phyloP scores from a whole-genome alignment of 2,113 vertebrate genomes.

The Odontesthes bonariensis region DNA sequence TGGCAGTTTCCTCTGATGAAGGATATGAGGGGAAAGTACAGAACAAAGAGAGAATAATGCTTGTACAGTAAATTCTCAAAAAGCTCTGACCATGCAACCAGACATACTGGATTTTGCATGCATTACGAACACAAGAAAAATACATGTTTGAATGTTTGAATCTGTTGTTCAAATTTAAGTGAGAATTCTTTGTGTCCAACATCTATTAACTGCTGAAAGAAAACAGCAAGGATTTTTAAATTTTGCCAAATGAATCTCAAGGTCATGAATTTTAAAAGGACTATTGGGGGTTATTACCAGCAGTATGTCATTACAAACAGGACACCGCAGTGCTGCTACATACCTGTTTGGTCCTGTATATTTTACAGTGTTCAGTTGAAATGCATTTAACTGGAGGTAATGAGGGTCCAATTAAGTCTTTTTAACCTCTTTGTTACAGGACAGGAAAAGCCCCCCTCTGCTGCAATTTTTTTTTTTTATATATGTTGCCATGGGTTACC shows the following conservation, averaged over 20 bases:
- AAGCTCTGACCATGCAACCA: slow-evolving; percentile 13
- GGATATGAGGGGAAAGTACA: slow-evolving; percentile 42
- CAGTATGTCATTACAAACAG: too few relatives aligned
- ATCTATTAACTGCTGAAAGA: slow-evolving; percentile 36
- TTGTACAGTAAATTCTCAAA: slow-evolving; percentile 25
- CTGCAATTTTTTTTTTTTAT: slow-evolving; percentile 16
- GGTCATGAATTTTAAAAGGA: slow-evolving; percentile 65
- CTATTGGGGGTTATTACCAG: slow-evolving; percentile 68
- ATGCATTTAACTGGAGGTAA: slow-evolving; percentile 54
- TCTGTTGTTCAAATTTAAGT: slow-evolving; percentile 24
- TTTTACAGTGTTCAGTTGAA: slow-evolving; percentile 52
- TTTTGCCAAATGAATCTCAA: slow-evolving; percentile 34
- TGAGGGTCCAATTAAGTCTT: slow-evolving; percentile 58
- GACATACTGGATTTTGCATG: slow-evolving; percentile 2
- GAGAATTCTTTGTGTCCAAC: slow-evolving; percentile 10
- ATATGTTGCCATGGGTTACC: slow-evolving; percentile 24
- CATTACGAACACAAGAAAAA: neutral
- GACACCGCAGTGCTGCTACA: slow-evolving; percentile 15
- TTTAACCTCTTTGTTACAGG: slow-evolving; percentile 49
- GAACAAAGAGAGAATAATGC: slow-evolving; percentile 8
- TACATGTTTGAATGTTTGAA: neutral
- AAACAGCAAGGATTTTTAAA: slow-evolving; percentile 6
- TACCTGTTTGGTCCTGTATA: slow-evolving; percentile 21
- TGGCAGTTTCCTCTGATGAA: slow-evolving; percentile 45
- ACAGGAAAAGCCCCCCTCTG: slow-evolving; percentile 37